Percentiles rank a stretch among this genome's conserved stretches.
Evolutionary conservation across 2,113 vertebrate genomes (phyloP).

Genomic region (Morphnarchus princeps): DNA sequence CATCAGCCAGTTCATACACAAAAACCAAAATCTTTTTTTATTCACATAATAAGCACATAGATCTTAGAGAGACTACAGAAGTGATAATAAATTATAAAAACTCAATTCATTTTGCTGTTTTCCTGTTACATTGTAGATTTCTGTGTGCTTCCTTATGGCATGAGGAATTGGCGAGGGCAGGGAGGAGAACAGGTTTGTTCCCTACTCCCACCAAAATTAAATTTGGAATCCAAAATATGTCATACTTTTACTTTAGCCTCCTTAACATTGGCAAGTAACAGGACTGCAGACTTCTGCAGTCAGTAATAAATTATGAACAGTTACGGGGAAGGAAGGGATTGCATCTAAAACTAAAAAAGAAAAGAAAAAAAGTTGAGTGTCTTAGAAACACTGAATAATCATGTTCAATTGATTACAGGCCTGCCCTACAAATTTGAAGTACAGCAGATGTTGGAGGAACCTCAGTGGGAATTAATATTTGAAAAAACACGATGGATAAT

Average conservation of each 20-base stretch:
- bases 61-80: background rate
- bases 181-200: background rate
- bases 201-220: background rate
- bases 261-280: background rate
- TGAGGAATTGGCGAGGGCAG: background rate
- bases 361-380: background rate
- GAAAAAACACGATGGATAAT: constrained; percentile 94
- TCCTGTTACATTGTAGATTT: background rate
- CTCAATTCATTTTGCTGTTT: background rate
- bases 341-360: background rate
- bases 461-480: constrained; percentile 86
- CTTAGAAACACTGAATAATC: background rate
- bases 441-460: constrained; percentile 82
- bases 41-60: background rate
- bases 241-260: background rate
- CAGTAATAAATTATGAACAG: background rate
- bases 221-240: background rate
- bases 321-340: background rate
- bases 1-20: background rate
- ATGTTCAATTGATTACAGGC: constrained; percentile 68
- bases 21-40: background rate
- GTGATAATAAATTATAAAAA: background rate
- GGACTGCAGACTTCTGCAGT: background rate
- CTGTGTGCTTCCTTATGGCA: background rate
- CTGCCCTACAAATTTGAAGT: constrained; percentile 94